Base-by-base conservation (phyloP, 2,797 vertebrate species). In the Crypturellus tataupa region DNA sequence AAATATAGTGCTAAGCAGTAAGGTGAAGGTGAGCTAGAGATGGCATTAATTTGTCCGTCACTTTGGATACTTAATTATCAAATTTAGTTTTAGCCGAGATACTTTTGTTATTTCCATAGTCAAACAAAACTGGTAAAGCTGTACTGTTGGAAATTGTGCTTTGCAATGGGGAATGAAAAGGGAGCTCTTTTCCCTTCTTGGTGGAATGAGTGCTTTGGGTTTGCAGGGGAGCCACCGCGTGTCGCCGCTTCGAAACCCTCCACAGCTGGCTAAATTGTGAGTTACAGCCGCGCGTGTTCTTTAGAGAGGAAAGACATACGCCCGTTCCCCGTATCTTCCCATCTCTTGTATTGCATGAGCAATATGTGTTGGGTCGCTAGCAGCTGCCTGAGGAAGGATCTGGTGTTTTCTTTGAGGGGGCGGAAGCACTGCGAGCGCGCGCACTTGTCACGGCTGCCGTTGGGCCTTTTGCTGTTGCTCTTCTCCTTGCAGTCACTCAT, bases 391-490 rank as follows among this genome's bases (percentile, higher is more conserved):
- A 9, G 13, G n/a, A 42, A 17, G 53, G 56, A 14, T 7, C 55
- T 76, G 15, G 14, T 33, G 10, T 46, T 58, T 23, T 39, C 17
- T 29, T 37, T 23, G 35, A 18, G n/a, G 25, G 21, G 68, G 60
- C 55, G 31, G 64, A 83, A 3, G 0, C 58, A 42, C 12, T 75
- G 19, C 6, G 56, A 46, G 0, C 12, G 3, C 24, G 60, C 13
- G 14, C 0, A 0, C 39, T 24, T 24, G 16, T 44, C 1, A 2
- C 13, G 27, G 42, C 31, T 4, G 2, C 10, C 1, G 0, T 18
- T 21, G 18, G 40, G 59, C 21, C 0, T 0, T 42, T 62, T 42
- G 59, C 59, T 53, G 18, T 20, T n/a, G 19, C 13, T 69, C 8
- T 44, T n/a, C 27, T 53, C 31, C 39, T 67, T 42, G 63, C 58